A percentile compares a stretch with the other conserved stretches of the same genome.
Evolutionary conservation across 2,797 vertebrate genomes (phyloP).

Genomic region (Anguilla marmorata): DNA sequence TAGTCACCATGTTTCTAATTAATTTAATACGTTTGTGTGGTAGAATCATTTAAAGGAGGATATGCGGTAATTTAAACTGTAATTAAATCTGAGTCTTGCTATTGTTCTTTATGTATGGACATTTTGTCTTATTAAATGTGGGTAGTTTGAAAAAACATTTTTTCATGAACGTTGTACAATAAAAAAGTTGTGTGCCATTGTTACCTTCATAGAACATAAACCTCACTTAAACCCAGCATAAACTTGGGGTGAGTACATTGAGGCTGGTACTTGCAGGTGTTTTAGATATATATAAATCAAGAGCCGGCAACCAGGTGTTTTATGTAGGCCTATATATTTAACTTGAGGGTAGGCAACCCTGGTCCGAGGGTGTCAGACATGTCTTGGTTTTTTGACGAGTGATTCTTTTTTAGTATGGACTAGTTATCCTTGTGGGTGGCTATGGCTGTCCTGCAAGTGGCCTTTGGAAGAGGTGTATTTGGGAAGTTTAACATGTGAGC

Average conservation of each 20-base stretch:
- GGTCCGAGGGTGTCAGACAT: no score
- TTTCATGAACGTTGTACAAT: no score
- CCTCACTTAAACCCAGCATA: background rate
- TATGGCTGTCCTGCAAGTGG: background rate
- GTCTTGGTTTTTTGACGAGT: no score
- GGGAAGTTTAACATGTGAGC: background rate
- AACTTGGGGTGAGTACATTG: background rate
- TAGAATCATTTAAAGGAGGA: background rate
- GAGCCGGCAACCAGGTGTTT: no score
- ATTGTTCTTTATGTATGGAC: background rate
- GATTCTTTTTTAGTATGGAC: no score
- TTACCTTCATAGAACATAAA: constrained; percentile 15
- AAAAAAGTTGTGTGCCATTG: background rate
- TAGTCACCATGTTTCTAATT: background rate
- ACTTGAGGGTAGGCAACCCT: no score
- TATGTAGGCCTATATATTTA: no score
- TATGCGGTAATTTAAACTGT: background rate
- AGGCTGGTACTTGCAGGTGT: no score
- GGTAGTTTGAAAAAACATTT: background rate
- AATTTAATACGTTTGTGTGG: background rate
- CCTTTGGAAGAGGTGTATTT: background rate
- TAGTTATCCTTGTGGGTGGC: background rate
- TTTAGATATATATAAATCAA: no score
- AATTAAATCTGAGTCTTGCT: background rate
- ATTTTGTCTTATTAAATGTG: background rate